These are phyloP conservation scores for Pluvianellus socialis DNA, from an alignment of 2,113 vertebrate genomes.

Conservation along the genomic window DNA sequence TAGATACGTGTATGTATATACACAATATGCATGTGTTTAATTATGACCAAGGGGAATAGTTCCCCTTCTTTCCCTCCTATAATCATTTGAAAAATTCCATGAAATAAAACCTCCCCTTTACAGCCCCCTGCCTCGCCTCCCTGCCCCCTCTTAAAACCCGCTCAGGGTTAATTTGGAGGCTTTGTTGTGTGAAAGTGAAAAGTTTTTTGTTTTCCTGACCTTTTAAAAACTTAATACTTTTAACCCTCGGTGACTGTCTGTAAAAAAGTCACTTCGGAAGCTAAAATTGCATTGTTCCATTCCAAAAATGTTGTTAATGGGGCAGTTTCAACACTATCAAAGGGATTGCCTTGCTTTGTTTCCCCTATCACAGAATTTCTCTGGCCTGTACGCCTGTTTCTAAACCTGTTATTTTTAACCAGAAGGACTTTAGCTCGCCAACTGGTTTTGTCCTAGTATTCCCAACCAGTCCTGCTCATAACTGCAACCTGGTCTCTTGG, in stretches of 20 bases:
- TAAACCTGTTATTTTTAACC: neutral
- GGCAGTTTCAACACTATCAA: neutral
- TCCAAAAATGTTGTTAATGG: neutral
- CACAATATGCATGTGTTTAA: neutral
- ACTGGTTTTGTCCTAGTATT: neutral
- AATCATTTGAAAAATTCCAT: neutral
- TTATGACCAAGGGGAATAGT: neutral
- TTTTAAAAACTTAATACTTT: conserved; percentile 9
- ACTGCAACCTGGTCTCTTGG: neutral
- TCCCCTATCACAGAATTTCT: neutral
- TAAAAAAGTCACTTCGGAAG: neutral
- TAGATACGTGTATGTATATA: neutral
- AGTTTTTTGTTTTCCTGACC: neutral
- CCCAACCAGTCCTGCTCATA: neutral
- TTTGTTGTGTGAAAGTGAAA: neutral
- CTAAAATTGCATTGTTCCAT: neutral
- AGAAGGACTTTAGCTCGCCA: neutral
- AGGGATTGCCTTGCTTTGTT: neutral
- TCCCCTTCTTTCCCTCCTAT: neutral
- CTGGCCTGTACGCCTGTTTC: neutral
- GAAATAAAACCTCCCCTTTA: conserved; percentile 3
- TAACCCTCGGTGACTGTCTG: neutral
- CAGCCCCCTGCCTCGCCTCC: neutral
- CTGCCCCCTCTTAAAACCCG: neutral
- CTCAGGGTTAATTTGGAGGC: neutral